Evolutionary conservation across 2,113 vertebrate species (phyloP), one percentile per base, ranked within the genome.

Genomic region (Edolisoma coerulescens): DNA sequence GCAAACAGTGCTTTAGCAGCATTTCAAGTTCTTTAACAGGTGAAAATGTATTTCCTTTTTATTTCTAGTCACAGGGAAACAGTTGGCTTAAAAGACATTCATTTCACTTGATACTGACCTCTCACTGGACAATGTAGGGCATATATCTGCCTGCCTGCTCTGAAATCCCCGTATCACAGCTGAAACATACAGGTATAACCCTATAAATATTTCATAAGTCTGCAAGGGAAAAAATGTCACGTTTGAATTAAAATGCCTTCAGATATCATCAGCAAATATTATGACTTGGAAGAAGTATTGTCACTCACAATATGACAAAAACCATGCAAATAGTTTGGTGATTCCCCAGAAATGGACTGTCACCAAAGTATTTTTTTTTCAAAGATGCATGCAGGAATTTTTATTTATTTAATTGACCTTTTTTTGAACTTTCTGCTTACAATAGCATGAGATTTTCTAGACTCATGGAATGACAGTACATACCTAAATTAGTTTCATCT

Each of bases 141-240:
- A 71, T 32, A 26, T 5, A 22, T 78, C 69, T 87, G 69, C 76
- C 52, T 80, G 52, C 13, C 9, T 68, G 15, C n/a, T 52, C 44
- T 92, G 59, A 73, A 70, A 84, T 87, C 24, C 52, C 32, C 75
- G 44, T 84, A 71, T 91, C 69, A 75, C 52, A 89, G n/a, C 35
- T 89, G 47, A 92, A 92, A 89, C 24, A 67, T 47, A 60, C 68
- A 89, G 17, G 19, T 71, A 52, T 50, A 89, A 81, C 32, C 12
- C 21, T 52, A 89, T 89, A 84, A 95, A 95, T 90, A 87, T 89
- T 97, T 92, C 52, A 93, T 75, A 60, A 84, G 3, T n/a, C 14
- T 86, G 6, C 24, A 68, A 63, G n/a, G 37, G 64, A 78, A 84
- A 57, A 84, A 74, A 81, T 56, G 10, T 32, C 41, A 49, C 8